Base-by-base conservation (phyloP, 2,113 vertebrate species). In the Vulpes vulpes region DNA sequence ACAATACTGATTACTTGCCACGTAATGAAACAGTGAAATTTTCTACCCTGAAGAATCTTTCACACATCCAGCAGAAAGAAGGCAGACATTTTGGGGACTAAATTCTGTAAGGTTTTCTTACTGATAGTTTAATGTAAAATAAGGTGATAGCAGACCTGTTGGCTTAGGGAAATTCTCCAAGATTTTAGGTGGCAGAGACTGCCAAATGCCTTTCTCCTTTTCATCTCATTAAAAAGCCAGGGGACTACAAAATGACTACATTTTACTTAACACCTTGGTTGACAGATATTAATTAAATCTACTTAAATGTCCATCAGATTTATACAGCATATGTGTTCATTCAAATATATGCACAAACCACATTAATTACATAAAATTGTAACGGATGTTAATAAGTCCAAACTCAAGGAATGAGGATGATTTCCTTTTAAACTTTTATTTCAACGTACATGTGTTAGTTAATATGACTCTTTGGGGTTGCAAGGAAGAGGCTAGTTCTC, bases 51-150 rank as follows among this genome's bases (percentile, higher is more conserved):
- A 25, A 73, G 49, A 97, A 93, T 65, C 27, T 84, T 64, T 59
- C 19, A 89, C 10, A 53, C 4, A 89, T 73, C 5, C 23, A 69
- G 53, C 14, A 30, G 53, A 65, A 90, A 86, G 51, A 35, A 57
- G 8, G 12, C 53, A 89, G 12, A 59, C 10, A 57, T 43, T 80
- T 92, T 69, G 8, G 90, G 64, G 10, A 91, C 38, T 89, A 62
- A 87, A 62, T 92, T 83, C 32, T 71, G 80, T 12, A 74, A 80
- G 38, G 1, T 82, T 96, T 92, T 91, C 53, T 92, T 60, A 65
- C 19, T 74, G 2, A 43, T 55, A 69, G 9, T 0, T 8, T 59
- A 6, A 62, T 51, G 3, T 25, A 69, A 93, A 87, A 65, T 76
- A 38, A 51, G 17, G 11, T 51, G 49, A 83, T 84, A 73, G 14